Conservation (phyloP, 2,888 invertebrate genomes). For the Tipula lateralis region DNA sequence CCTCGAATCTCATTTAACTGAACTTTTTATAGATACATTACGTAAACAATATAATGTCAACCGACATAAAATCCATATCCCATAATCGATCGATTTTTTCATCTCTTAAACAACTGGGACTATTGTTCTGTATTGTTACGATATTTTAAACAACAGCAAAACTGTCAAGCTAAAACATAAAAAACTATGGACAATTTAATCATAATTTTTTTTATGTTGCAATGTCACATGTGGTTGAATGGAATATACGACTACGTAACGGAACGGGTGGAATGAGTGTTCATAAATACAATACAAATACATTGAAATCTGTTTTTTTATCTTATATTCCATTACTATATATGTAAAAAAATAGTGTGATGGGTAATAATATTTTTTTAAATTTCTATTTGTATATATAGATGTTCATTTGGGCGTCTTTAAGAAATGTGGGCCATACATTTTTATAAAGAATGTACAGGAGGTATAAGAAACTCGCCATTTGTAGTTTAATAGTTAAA, state of each 20-base stretch:
- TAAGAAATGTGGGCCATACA: too few species aligned
- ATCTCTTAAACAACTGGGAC: background rate
- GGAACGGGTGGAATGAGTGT: background rate
- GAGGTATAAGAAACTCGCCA: too few species aligned
- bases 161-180: background rate
- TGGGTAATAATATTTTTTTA: too few species aligned
- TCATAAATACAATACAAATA: background rate
- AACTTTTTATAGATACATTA: background rate
- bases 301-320: background rate
- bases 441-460: too few species aligned
- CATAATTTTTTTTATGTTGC: background rate
- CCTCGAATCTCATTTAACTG: background rate
- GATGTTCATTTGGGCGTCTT: too few species aligned
- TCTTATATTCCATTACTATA: too few species aligned
- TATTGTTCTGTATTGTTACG: background rate
- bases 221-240: background rate
- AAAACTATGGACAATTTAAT: background rate
- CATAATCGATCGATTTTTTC: background rate
- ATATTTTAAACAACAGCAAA: constrained; percentile 2
- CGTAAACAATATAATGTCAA: background rate
- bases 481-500: too few species aligned
- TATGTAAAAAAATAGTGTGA: too few species aligned
- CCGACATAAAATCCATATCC: background rate
- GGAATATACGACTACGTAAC: background rate
- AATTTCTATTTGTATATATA: too few species aligned